Evolutionary conservation across 2,797 vertebrate genomes (phyloP).

Genomic region (Sebastes trivittatus): DNA sequence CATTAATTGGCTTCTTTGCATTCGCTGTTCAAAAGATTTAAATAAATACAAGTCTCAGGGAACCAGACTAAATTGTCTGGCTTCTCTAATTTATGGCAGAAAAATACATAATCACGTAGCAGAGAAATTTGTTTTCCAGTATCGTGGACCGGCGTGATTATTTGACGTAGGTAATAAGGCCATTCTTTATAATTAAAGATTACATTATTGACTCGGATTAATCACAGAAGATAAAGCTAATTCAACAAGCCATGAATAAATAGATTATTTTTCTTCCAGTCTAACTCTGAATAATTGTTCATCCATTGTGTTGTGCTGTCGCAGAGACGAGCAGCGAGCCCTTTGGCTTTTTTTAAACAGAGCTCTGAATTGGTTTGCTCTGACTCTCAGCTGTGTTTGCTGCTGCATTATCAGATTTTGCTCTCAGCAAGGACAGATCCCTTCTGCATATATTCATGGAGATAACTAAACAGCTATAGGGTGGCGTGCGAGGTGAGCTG

Average conservation of each 20-base stretch:
- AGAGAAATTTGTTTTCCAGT: conserved; percentile 56
- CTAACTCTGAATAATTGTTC: conserved; percentile 72
- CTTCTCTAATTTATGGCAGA: conserved; percentile 40
- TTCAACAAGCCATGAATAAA: conserved; percentile 81
- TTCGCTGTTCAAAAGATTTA: conserved; percentile 18
- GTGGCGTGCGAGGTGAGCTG: conserved; percentile 60
- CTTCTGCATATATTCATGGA: conserved; percentile 79
- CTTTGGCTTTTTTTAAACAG: conserved; percentile 72
- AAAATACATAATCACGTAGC: conserved; percentile 57
- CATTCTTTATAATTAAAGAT: conserved; percentile 81
- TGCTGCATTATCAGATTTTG: conserved; percentile 81
- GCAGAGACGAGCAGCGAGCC: conserved; percentile 67
- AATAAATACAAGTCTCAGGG: conserved; percentile 22
- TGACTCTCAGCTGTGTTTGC: conserved; percentile 79
- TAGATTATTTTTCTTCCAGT: conserved; percentile 75
- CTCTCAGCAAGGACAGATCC: conserved; percentile 80
- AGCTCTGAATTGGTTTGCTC: conserved; percentile 72
- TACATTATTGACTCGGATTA: conserved; percentile 81
- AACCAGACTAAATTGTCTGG: conserved; percentile 23
- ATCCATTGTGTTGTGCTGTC: conserved; percentile 66
- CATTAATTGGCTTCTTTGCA: neutral
- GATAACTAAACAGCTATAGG: conserved; percentile 72
- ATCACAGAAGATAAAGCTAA: conserved; percentile 77
- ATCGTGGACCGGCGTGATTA: conserved; percentile 51
- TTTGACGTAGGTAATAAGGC: conserved; percentile 72